These are phyloP conservation scores for Clangula hyemalis DNA, from an alignment of 2,797 vertebrate genomes.

Conservation along the genomic window DNA sequence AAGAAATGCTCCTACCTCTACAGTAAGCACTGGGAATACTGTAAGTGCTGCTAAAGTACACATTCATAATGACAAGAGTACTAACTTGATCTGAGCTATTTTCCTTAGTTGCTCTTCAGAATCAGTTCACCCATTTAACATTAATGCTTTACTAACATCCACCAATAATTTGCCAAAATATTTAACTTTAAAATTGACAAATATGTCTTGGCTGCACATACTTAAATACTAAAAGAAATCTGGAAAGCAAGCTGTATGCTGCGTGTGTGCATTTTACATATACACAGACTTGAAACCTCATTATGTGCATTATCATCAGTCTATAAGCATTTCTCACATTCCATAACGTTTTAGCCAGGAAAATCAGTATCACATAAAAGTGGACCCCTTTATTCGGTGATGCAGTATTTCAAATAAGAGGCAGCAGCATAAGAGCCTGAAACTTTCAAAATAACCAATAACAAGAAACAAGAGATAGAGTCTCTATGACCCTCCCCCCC, in stretches of 20 bases:
- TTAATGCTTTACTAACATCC: background rate
- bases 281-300: background rate
- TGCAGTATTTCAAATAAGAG: background rate
- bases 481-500: background rate
- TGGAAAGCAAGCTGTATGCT: background rate
- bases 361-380: background rate
- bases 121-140: background rate
- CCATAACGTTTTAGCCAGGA: background rate
- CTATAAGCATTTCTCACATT: background rate
- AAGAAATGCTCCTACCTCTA: background rate
- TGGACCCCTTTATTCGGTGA: background rate
- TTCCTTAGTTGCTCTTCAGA: background rate
- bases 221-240: background rate
- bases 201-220: background rate
- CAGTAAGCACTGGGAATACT: background rate
- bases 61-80: background rate
- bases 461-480: background rate
- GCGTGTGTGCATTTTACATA: background rate
- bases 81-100: background rate
- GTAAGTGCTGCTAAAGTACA: background rate
- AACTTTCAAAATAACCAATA: background rate
- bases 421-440: background rate
- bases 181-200: slow-evolving; percentile 26
- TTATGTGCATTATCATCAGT: background rate
- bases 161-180: slow-evolving; percentile 41